Conservation (phyloP, 2,113 vertebrate species). For the Archilochus colubris region DNA sequence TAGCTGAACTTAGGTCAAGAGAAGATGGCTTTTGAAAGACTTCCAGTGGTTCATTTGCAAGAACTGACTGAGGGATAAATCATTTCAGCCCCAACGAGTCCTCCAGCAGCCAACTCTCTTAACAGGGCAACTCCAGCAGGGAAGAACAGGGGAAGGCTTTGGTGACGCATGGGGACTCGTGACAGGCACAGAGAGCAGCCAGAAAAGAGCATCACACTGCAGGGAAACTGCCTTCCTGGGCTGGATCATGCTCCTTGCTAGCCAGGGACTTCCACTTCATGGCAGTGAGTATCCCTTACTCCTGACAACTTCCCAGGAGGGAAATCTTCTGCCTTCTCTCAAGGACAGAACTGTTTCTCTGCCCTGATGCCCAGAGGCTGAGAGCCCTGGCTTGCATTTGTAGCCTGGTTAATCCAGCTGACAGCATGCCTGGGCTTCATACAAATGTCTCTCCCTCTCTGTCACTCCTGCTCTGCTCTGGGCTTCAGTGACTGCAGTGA, state of each 20-base stretch:
- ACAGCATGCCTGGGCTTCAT: not conserved
- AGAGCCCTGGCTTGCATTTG: not conserved
- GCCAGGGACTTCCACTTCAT: not conserved
- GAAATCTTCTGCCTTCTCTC: constrained; percentile 30
- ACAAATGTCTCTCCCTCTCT: not conserved
- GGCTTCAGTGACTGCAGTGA: not conserved
- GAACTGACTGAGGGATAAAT: constrained; percentile 50
- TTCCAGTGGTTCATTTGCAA: constrained; percentile 45
- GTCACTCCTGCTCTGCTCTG: not conserved
- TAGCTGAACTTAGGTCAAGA: constrained; percentile 34
- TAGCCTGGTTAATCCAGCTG: not conserved
- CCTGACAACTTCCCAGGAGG: not conserved
- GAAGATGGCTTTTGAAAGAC: constrained; percentile 51
- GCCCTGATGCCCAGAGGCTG: not conserved
- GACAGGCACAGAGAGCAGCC: constrained; percentile 19
- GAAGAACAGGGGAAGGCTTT: not conserved
- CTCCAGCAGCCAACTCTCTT: constrained; percentile 9
- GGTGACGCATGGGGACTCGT: not conserved
- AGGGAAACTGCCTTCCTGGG: not conserved
- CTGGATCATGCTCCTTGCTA: not conserved
- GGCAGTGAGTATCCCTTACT: not conserved
- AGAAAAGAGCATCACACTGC: constrained; percentile 8
- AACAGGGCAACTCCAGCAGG: not conserved
- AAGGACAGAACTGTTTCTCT: constrained; percentile 12
- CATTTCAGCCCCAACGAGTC: constrained; percentile 35